These are phyloP conservation scores for Pseudomyrmex sp. DNA, from an alignment of 1,140 invertebrate species.

Conservation along the genomic window DNA sequence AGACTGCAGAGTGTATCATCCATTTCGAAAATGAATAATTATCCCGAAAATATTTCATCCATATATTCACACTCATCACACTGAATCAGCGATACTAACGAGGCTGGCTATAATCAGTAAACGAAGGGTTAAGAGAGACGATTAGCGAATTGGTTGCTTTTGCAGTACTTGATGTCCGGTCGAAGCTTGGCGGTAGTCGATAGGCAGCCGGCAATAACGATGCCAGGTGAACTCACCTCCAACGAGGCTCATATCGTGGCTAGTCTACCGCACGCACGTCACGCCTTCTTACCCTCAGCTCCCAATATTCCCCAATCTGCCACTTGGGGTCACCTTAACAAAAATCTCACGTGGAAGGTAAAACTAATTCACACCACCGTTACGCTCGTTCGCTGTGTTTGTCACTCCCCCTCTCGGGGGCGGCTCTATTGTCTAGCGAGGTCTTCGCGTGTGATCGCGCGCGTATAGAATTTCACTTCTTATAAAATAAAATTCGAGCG, in stretches of 20 bases:
- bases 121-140: conserved; percentile 77
- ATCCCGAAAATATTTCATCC: not conserved
- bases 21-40: conserved; percentile 31
- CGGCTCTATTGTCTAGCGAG: conserved; percentile 39
- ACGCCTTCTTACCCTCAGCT: conserved; percentile 86
- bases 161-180: conserved; percentile 85
- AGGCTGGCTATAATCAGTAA: conserved; percentile 55
- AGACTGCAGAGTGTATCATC: not conserved
- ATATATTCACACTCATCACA: conserved; percentile 41
- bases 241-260: conserved; percentile 84
- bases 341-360: conserved; percentile 89
- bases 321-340: conserved; percentile 89
- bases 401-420: not conserved
- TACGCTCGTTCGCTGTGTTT: conserved; percentile 62
- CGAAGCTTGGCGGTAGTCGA: conserved; percentile 84
- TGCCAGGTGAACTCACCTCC: conserved; percentile 80
- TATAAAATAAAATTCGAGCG: no score
- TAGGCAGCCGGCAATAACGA: conserved; percentile 79
- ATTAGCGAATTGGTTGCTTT: conserved; percentile 81
- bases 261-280: conserved; percentile 86
- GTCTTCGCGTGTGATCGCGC: not conserved
- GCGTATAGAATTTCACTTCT: no score
- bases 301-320: conserved; percentile 88
- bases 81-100: conserved; percentile 16
- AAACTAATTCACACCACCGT: conserved; percentile 82